These are phyloP conservation scores for Drosophila incognita DNA, from an alignment of 2,888 invertebrate species.

Conservation along the genomic window DNA sequence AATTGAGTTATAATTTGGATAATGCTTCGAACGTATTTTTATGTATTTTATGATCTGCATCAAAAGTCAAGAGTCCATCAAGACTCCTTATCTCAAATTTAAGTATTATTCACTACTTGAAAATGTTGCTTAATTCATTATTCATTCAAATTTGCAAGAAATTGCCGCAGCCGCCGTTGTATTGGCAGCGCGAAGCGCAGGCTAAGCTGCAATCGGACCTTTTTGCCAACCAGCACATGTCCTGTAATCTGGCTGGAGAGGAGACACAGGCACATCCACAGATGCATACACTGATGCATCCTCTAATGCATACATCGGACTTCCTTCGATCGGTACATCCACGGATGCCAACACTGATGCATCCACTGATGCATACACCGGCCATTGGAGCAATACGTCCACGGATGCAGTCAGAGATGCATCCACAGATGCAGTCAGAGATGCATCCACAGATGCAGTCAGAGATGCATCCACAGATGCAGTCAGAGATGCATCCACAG, in stretches of 20 bases:
- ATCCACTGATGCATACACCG: not conserved
- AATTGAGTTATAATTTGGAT: too few species aligned
- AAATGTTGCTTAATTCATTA: not conserved
- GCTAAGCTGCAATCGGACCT: conserved; percentile 23
- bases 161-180: conserved; percentile 74
- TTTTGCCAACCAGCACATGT: conserved; percentile 17
- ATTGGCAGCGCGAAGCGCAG: conserved; percentile 61
- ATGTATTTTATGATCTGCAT: not conserved
- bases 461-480: not conserved
- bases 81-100: not conserved
- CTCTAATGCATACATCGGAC: not conserved
- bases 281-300: not conserved
- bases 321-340: too few species aligned
- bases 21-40: not conserved
- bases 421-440: not conserved
- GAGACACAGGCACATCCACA: not conserved
- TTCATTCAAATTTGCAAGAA: conserved; percentile 39
- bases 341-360: not conserved
- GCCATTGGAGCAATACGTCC: not conserved
- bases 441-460: not conserved
- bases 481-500: not conserved
- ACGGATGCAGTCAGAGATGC: not conserved
- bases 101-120: not conserved
- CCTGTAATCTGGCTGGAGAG: not conserved
- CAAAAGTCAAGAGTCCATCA: not conserved